Evolutionary conservation across 2,888 invertebrate genomes (phyloP), one percentile per base, ranked within the genome.

Genomic region (Lepetodrilus schrolli): DNA sequence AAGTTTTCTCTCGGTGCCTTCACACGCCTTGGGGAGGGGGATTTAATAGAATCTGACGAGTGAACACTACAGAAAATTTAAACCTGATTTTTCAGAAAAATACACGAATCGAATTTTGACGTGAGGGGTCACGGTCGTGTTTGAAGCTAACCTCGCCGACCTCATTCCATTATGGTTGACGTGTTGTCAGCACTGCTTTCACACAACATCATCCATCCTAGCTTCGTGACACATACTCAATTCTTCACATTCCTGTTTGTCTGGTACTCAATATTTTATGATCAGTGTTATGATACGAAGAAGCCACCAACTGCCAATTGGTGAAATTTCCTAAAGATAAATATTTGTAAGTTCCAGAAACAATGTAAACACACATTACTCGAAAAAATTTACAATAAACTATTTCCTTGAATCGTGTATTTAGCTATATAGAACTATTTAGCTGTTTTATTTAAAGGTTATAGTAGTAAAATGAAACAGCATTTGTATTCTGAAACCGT

Each of bases 121-220:
- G 30, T 26, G 10, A n/a, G 2, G 23, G 51, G 51, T 51, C 23
- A 51, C 23, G 51, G 51, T 51, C 26, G n/a, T 26, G 26, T 51
- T 50, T 51, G 51, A 51, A 51, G 51, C 30, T 21, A 30, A 51
- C 51, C 51, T 13, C 51, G 23, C 21, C n/a, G 51, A 26, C 51
- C 51, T 51, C 51, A 51, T 51, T 51, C 51, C 51, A 51, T 51
- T 51, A 51, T 51, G 51, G 51, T n/a, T 51, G 51, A 51, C 51
- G 51, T 30, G 26, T 30, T 30, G 51, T 51, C 51, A 51, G 51
- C 26, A 21, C n/a, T 21, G 23, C 51, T 51, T 51, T 51, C 51
- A 51, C 23, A 26, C 10, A 30, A n/a, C 30, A 51, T 51, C 26
- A 51, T 51, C 51, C 51, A 51, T 51, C 30, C 26, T 30, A 51